These are phyloP conservation scores for Acleris cristana DNA, from an alignment of 2,888 invertebrate species.

Conservation along the genomic window DNA sequence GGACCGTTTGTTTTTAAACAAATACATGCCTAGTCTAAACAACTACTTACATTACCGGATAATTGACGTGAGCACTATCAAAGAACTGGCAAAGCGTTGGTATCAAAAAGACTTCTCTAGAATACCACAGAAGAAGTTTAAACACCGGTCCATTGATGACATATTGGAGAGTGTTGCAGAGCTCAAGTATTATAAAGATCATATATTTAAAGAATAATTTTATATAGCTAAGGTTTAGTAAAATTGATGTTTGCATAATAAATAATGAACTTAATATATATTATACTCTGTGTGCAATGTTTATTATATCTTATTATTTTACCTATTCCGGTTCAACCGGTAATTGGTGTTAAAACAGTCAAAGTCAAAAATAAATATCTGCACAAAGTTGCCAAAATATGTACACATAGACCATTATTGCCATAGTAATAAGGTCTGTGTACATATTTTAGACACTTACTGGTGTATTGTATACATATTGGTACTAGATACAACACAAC, in stretches of 20 bases:
- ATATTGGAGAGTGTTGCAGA: constrained; percentile 94
- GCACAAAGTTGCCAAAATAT: no score
- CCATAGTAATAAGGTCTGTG: no score
- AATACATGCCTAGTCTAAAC: constrained; percentile 92
- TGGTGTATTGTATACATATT: no score
- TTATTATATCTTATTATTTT: no score
- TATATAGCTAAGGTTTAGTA: neutral
- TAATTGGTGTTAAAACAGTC: no score
- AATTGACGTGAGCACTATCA: constrained; percentile 95
- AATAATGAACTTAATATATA: no score
- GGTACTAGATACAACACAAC: no score
- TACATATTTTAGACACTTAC: no score
- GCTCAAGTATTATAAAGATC: constrained; percentile 89
- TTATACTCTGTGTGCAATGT: no score
- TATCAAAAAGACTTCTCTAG: constrained; percentile 83
- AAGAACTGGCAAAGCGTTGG: constrained; percentile 93
- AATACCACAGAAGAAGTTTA: constrained; percentile 85
- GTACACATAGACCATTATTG: no score
- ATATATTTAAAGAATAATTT: constrained; percentile 83
- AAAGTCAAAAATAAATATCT: no score
- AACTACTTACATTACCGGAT: constrained; percentile 95
- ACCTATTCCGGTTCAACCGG: no score
- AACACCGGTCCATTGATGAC: constrained; percentile 91
- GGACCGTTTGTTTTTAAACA: constrained; percentile 92
- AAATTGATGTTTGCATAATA: neutral